phyloP scores from a whole-genome alignment of 2,888 invertebrate species.

The Zaprionus lineosus region DNA sequence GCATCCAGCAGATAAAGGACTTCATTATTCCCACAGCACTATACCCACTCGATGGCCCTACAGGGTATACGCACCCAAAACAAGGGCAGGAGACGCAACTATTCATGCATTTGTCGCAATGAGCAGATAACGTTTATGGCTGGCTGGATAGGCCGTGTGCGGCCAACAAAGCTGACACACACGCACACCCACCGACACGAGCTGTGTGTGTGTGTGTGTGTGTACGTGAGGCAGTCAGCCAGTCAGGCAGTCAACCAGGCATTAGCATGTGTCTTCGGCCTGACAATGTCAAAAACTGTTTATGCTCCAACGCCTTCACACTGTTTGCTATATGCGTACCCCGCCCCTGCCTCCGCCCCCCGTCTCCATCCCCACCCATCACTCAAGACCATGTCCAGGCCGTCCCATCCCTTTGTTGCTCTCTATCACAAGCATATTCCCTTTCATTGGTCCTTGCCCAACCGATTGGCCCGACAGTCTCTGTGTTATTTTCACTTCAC shows the following conservation, averaged over 20 bases:
- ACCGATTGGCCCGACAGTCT: slow-evolving; percentile 31
- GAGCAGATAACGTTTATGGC: slow-evolving; percentile 73
- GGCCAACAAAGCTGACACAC: slow-evolving; percentile 26
- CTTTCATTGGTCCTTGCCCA: slow-evolving; percentile 2
- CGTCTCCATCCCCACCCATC: not conserved
- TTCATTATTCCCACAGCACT: not conserved
- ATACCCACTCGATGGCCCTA: slow-evolving; percentile 13
- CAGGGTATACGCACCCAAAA: slow-evolving; percentile 35
- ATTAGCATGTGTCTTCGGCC: slow-evolving; percentile 75
- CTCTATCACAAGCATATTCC: too few species aligned
- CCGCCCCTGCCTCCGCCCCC: not conserved
- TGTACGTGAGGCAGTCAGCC: slow-evolving; percentile 3
- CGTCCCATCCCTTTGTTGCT: too few species aligned
- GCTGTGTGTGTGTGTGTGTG: slow-evolving; percentile 10
- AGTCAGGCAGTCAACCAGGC: slow-evolving; percentile 33
- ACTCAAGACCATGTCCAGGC: too few species aligned
- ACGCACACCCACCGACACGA: slow-evolving; percentile 13
- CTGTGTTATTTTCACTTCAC: slow-evolving; percentile 56
- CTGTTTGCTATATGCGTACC: slow-evolving; percentile 62
- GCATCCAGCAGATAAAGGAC: too few species aligned
- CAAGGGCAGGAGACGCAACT: slow-evolving; percentile 38
- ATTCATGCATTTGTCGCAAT: slow-evolving; percentile 72
- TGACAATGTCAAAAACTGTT: slow-evolving; percentile 77
- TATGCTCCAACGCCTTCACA: slow-evolving; percentile 72
- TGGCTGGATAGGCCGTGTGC: slow-evolving; percentile 57